Conservation (phyloP, 2,113 vertebrate genomes). For the Todiramphus saurophagus region DNA sequence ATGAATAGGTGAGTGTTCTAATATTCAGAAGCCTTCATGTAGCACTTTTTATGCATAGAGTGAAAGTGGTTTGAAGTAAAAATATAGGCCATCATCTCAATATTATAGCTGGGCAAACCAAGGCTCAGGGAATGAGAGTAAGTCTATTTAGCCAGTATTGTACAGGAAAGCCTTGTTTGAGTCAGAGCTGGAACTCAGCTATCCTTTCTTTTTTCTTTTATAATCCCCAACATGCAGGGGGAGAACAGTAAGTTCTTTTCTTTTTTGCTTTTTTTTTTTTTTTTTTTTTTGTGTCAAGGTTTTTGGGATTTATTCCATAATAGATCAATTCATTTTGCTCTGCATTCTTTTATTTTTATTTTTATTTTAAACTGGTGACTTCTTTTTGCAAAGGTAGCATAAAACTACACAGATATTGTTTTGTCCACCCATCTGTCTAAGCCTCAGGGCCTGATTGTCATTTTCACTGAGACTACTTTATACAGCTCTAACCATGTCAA, state of each 20-base stretch:
- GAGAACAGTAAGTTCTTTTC: neutral
- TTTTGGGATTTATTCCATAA: conserved; percentile 33
- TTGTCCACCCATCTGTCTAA: conserved; percentile 55
- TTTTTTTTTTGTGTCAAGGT: neutral
- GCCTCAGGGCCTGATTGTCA: conserved; percentile 58
- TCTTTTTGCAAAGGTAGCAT: conserved; percentile 44
- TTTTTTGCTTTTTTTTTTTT: conserved; percentile 1
- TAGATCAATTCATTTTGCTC: conserved; percentile 18
- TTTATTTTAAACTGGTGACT: conserved; percentile 21
- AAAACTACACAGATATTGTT: conserved; percentile 32
- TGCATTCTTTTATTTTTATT: conserved; percentile 5
- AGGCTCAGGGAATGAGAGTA: neutral
- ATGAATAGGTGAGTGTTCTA: neutral
- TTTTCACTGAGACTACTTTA: conserved; percentile 54
- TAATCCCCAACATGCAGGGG: neutral
- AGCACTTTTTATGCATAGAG: neutral
- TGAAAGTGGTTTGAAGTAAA: conserved; percentile 31
- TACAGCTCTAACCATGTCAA: conserved; percentile 55
- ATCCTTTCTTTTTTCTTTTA: neutral
- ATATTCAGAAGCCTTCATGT: conserved; percentile 8
- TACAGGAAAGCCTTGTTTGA: neutral
- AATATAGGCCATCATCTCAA: conserved; percentile 1
- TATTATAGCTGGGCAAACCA: neutral
- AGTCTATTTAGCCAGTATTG: neutral
- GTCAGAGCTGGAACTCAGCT: neutral